Base-by-base conservation (phyloP, 2,888 invertebrate species). In the Neoaliturus tenellus region DNA sequence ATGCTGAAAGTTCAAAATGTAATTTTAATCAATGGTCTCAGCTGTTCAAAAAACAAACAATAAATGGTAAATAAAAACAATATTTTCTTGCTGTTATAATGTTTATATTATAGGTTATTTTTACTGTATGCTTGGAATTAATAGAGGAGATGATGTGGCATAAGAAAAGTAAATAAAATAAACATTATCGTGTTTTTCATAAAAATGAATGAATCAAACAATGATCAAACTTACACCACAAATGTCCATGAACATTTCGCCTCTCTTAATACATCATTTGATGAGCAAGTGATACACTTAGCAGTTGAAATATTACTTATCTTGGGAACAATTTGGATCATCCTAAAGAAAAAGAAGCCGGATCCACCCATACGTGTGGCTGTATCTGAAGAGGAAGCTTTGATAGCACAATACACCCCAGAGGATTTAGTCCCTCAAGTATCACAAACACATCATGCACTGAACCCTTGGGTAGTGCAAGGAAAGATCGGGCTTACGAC, bases 371-470 rank as follows among this genome's bases (percentile, higher is more conserved):
- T 39, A 10, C 48, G 75, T n/a, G 17, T 85, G n/a, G 51, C 58
- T 0, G 33, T 78, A 20, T 33, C 48, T 35, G 93, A 94, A 88
- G 92, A 93, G 88, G 92, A 93, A 83, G 92, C 92, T 85, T 89
- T 94, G 86, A 91, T 97, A 33, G 91, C 92, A 0, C 94, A 95
- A 85, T 99, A 96, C 95, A 93, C 93, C 28, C 98, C 98, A 0
- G 94, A 96, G 86, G 96, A 97, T 0, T 90, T 99, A 8, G 94
- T 96, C 0, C 93, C 93, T n/a, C 92, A 93, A 28, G 91, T 93
- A 0, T 91, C 93, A 8, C 93, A 93, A 55, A 92, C 95, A 88
- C 94, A 96, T 89, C 94, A 94, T 0, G 90, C 93, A 3, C 89
- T 95, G 0, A 91, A 91, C 82, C 92, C 93, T 5, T 92, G 91